A percentile compares a stretch with the other conserved stretches of the same genome.
phyloP scores from a whole-genome alignment of 2,113 vertebrate species.

The Semnornis frantzii region DNA sequence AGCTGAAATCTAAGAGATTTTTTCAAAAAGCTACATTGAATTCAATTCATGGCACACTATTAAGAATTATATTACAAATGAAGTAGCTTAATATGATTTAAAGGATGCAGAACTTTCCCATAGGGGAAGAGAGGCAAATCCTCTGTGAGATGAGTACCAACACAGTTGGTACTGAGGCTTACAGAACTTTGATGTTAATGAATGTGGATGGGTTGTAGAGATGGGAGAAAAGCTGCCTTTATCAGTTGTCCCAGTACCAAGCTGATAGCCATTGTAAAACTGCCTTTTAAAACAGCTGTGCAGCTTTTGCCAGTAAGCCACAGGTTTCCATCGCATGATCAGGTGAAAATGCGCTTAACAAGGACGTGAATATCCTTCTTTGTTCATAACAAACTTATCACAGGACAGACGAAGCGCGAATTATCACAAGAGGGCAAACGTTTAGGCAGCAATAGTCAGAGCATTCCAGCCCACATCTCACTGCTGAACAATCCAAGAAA shows the following conservation, averaged over 20 bases:
- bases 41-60: conserved; percentile 60
- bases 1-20: conserved; percentile 67
- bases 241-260: conserved; percentile 65
- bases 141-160: conserved; percentile 71
- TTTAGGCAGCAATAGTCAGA: conserved; percentile 46
- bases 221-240: conserved; percentile 63
- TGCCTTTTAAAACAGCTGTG: conserved; percentile 60
- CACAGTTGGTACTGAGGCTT: conserved; percentile 60
- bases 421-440: conserved; percentile 51
- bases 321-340: conserved; percentile 31
- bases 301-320: conserved; percentile 56
- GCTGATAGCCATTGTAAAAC: conserved; percentile 60
- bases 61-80: conserved; percentile 73
- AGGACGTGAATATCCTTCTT: conserved; percentile 39
- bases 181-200: conserved; percentile 74
- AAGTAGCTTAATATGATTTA: conserved; percentile 77
- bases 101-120: conserved; percentile 73
- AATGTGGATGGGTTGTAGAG: conserved; percentile 63
- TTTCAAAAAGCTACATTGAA: conserved; percentile 64
- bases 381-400: conserved; percentile 51
- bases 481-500: neutral
- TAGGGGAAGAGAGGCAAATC: conserved; percentile 70
- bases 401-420: conserved; percentile 58
- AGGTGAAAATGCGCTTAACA: conserved; percentile 59
- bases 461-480: neutral